Conservation (phyloP, 2,888 invertebrate genomes). For the Anoncus sp. region DNA sequence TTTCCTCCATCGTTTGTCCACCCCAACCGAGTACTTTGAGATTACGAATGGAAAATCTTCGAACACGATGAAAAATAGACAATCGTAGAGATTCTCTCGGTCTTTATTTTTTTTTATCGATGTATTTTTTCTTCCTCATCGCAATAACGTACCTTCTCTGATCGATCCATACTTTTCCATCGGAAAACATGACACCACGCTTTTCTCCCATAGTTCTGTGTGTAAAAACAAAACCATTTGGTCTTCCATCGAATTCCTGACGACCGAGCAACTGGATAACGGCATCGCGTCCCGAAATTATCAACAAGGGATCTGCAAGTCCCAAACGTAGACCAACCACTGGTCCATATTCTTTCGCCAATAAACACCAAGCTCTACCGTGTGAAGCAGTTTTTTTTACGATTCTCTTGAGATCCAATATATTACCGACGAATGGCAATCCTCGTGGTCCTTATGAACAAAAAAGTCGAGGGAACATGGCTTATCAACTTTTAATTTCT, state of each 20-base stretch:
- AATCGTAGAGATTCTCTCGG: too few relatives aligned
- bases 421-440: slow-evolving; percentile 85
- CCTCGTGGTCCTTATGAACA: slow-evolving; percentile 84
- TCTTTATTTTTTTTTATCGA: too few relatives aligned
- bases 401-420: slow-evolving; percentile 81
- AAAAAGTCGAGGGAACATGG: neutral
- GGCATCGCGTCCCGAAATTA: slow-evolving; percentile 87
- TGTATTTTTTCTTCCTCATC: neutral
- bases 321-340: slow-evolving; percentile 88
- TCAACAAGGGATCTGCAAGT: slow-evolving; percentile 84
- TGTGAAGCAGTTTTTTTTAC: slow-evolving; percentile 83
- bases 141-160: slow-evolving; percentile 84
- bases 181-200: slow-evolving; percentile 88
- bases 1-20: slow-evolving; percentile 86
- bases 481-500: neutral
- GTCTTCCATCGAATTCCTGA: slow-evolving; percentile 88
- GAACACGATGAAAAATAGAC: slow-evolving; percentile 23
- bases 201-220: slow-evolving; percentile 87
- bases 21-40: slow-evolving; percentile 88
- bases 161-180: slow-evolving; percentile 88
- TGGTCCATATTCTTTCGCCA: slow-evolving; percentile 87
- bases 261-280: slow-evolving; percentile 86
- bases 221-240: slow-evolving; percentile 88
- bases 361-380: slow-evolving; percentile 86
- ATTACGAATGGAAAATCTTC: slow-evolving; percentile 86